Percentiles rank a stretch among this genome's conserved stretches.
Conservation (phyloP, 2,888 invertebrate genomes). For the Heliconius aoede region DNA sequence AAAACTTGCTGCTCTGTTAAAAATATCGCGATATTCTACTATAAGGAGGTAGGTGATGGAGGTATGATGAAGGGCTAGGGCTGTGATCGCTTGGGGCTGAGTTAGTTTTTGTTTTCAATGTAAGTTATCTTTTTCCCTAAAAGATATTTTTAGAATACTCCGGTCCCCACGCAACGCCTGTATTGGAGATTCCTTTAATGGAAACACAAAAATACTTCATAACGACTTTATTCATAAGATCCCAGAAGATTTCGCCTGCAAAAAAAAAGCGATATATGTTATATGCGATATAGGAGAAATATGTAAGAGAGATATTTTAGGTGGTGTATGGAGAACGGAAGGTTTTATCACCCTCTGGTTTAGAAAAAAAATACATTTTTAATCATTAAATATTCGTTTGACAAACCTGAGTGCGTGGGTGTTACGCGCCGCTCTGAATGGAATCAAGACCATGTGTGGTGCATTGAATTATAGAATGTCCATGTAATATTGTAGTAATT, state of each 20-base stretch:
- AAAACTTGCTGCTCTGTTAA: constrained; percentile 75
- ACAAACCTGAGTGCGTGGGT: constrained; percentile 49
- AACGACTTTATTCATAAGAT: no score
- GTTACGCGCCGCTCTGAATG: constrained; percentile 43
- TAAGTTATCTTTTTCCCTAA: background rate
- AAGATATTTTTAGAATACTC: no score
- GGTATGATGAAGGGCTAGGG: constrained; percentile 52
- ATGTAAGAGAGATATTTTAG: no score
- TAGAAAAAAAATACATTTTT: background rate
- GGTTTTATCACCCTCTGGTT: no score
- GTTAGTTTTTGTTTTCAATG: background rate
- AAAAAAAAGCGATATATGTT: no score
- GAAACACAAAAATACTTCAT: no score
- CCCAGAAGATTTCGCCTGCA: no score
- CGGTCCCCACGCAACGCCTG: no score
- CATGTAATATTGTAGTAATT: constrained; percentile 40
- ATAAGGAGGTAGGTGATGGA: constrained; percentile 57
- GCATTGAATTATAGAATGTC: constrained; percentile 43
- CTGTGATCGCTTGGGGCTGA: background rate
- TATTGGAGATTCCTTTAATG: no score
- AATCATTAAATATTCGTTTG: constrained; percentile 3
- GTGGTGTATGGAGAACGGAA: no score
- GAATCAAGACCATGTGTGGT: constrained; percentile 43
- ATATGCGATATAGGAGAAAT: no score
- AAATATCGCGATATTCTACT: constrained; percentile 65